Evolutionary conservation across 2,888 invertebrate genomes (phyloP), one percentile per base, ranked within the genome.

Genomic region (Apotomis turbidana): DNA sequence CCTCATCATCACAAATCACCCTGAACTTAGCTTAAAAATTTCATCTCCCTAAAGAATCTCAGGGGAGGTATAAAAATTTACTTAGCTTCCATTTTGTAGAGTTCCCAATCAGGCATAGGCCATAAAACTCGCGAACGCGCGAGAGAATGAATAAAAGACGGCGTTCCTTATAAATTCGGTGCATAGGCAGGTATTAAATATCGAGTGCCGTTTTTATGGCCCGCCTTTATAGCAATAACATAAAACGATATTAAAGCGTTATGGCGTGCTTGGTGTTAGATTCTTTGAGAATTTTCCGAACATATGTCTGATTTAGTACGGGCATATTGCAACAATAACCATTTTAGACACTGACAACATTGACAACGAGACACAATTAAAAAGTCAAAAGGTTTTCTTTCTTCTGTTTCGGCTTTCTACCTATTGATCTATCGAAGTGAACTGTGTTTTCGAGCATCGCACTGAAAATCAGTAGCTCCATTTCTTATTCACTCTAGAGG

Each of bases 81-180:
- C 55, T 64, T 55, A 55, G 44, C 64, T 64, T 4, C 52, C 64
- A 44, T 64, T 64, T 64, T 64, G 27, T 44, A 64, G 52, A 62
- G 64, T 64, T 64, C 4, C 55, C 55, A 64, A 64, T 64, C 54
- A 64, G 64, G 44, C 55, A 27, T 55, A 44, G 64, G 54, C 58
- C 67, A 49, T 67, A 58, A 67, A 67, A 67, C 38, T 36, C 36
- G 49, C 58, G 49, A 67, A 67, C 38, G 58, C 67, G 67, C 49
- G 46, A 67, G 49, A 49, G 63, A 44, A 67, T 67, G 57, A 58
- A 67, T 58, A 58, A 67, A 58, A 66, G 36, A 44, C 38, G 64
- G 8, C 49, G 4, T 67, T 67, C 13, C 15, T 54, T 58, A 15
- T 67, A 49, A 27, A 58, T 67, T 51, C 49, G 49, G 67, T 58